Base-by-base conservation (phyloP, 2,888 invertebrate species). In the Trachelus stipa region DNA sequence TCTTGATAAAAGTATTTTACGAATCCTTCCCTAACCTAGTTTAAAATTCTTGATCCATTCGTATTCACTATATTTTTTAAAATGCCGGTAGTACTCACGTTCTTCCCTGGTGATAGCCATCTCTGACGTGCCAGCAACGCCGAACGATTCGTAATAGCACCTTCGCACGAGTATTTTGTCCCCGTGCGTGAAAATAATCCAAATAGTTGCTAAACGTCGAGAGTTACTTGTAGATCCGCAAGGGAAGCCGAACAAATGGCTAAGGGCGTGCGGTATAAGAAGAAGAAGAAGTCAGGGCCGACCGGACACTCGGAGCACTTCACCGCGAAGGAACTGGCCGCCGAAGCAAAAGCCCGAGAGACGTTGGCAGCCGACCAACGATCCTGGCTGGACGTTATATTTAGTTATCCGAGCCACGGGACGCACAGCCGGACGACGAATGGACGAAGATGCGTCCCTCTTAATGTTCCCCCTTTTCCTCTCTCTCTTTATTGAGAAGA, bases 71-170 rank as follows among this genome's bases (percentile, higher is more conserved):
- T 23, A 56, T 23, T 23, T 56, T 56, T 23, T 0, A 56, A 56
- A 56, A 56, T 56, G 23, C 56, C 71, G 71, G 71, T 6, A 30
- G 79, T 90, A 92, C 92, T 92, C 89, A 92, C 92, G 85, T 88
- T 92, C 91, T 84, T 91, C 88, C 83, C 87, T 90, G 83, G 88
- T 90, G 86, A 91, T 86, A 78, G 88, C 89, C 91, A 92, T 92
- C 84, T 88, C 91, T 76, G 74, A 74, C 56, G 56, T 56, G 23
- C 9, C 56, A 56, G 56, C 56, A 56, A 56, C 9, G 56, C 6
- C 56, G 56, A 56, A 56, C 2, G 23, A 23, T 56, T 56, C 23
- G 23, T 56, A 56, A 56, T 56, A 56, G 56, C 56, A 56, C 56
- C 56, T 23, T 56, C 23, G 23, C 56, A 56, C 56, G 56, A 56